These are phyloP conservation scores for Oreocharis arfaki DNA, from an alignment of 2,113 vertebrate species.

Conservation along the genomic window DNA sequence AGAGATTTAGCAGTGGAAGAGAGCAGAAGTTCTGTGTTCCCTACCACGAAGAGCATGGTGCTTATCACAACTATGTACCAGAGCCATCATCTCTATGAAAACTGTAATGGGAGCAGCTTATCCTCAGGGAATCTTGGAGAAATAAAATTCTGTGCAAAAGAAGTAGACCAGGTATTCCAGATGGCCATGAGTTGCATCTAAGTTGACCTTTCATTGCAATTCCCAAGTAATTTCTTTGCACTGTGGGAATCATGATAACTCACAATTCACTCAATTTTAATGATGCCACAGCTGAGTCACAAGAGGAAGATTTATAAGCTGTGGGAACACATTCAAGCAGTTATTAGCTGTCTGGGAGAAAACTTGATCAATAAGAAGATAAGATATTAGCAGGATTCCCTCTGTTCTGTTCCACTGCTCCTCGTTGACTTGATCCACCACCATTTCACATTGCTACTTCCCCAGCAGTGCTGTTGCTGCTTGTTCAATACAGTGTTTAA, in stretches of 20 bases:
- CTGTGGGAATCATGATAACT: neutral
- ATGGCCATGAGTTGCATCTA: neutral
- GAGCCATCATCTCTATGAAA: neutral
- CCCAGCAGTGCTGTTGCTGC: neutral
- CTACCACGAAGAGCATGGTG: rapidly evolving
- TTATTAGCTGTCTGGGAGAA: neutral
- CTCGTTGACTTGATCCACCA: neutral
- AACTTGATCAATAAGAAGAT: neutral
- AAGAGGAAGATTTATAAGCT: neutral
- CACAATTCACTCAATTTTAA: neutral
- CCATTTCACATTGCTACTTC: neutral
- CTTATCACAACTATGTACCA: neutral
- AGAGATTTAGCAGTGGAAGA: neutral
- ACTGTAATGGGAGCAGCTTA: neutral
- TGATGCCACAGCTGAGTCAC: neutral
- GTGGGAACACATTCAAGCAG: neutral
- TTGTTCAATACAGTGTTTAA: neutral
- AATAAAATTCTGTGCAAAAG: neutral
- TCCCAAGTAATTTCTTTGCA: neutral
- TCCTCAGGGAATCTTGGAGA: neutral
- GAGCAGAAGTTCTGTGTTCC: neutral
- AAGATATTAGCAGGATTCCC: neutral
- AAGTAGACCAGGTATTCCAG: neutral
- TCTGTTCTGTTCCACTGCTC: neutral
- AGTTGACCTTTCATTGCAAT: neutral